Evolutionary conservation across 30 jellyfish, hydroid and myxozoan genomes (phyloP).

Genomic region (Nemopilema nomurai): DNA sequence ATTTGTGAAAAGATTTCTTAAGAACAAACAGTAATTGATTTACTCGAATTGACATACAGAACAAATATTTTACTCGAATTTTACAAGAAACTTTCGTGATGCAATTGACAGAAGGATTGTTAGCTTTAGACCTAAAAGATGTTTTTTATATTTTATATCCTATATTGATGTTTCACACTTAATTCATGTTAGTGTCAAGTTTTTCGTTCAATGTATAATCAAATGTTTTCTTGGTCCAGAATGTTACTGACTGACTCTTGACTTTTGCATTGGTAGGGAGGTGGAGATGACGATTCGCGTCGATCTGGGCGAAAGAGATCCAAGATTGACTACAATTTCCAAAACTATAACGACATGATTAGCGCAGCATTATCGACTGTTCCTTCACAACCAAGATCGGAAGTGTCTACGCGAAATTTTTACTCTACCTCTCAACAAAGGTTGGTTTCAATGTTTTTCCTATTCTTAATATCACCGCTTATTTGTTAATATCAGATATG

Average conservation of each 20-base stretch:
- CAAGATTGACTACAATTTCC: conserved; percentile 79
- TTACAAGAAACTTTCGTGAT: too few species aligned
- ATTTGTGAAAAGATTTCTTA: background rate
- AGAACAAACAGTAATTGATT: background rate
- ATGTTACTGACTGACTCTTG: too few species aligned
- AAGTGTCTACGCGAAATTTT: conserved; percentile 15
- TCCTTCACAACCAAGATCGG: conserved; percentile 1
- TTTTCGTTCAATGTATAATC: too few species aligned
- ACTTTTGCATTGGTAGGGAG: background rate
- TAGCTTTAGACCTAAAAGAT: too few species aligned
- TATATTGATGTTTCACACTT: too few species aligned
- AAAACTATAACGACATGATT: conserved; percentile 77
- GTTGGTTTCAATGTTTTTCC: too few species aligned
- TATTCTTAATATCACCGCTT: too few species aligned
- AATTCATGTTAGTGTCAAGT: too few species aligned
- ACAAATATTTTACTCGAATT: background rate
- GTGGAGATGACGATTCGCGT: conserved; percentile 49
- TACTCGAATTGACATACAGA: background rate
- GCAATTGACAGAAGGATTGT: too few species aligned
- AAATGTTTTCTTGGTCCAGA: too few species aligned
- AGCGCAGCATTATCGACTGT: conserved; percentile 60
- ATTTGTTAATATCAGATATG: too few species aligned
- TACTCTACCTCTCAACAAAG: background rate
- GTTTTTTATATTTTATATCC: too few species aligned
- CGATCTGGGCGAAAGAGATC: conserved; percentile 74